These are phyloP conservation scores for Thalpophila matura DNA, from an alignment of 2,888 invertebrate species.

Conservation along the genomic window DNA sequence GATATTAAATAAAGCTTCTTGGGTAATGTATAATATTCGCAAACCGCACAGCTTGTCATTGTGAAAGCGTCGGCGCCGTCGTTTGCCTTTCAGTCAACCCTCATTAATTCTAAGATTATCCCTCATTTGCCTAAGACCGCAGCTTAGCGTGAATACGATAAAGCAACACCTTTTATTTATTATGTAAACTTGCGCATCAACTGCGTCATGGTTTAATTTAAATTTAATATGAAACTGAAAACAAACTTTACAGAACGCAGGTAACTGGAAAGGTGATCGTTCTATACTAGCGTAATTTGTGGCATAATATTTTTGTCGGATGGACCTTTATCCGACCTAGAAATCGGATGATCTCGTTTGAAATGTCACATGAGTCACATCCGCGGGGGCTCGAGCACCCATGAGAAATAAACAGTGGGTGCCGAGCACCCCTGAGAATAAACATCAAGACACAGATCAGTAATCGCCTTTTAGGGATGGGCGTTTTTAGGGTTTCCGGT, in stretches of 20 bases:
- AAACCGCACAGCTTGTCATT: slow-evolving; percentile 39
- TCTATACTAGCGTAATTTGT: too few relatives aligned
- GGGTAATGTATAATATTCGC: slow-evolving; percentile 42
- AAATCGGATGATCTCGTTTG: too few relatives aligned
- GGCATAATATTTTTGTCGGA: too few relatives aligned
- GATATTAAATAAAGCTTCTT: slow-evolving; percentile 21
- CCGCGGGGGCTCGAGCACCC: too few relatives aligned
- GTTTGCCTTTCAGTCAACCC: slow-evolving; percentile 52
- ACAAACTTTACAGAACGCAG: neutral
- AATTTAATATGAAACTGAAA: neutral
- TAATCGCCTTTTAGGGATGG: too few relatives aligned
- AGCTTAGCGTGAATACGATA: slow-evolving; percentile 50
- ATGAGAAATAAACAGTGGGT: too few relatives aligned
- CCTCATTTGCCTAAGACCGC: slow-evolving; percentile 67
- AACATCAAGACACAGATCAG: too few relatives aligned
- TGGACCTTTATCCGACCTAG: too few relatives aligned
- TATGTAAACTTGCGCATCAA: slow-evolving; percentile 35
- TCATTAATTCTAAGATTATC: slow-evolving; percentile 70
- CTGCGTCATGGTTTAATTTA: slow-evolving; percentile 15
- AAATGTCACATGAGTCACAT: too few relatives aligned
- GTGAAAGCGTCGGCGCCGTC: slow-evolving; percentile 26
- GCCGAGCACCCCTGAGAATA: too few relatives aligned
- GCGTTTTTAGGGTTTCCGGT: too few relatives aligned
- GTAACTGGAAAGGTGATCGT: too few relatives aligned
- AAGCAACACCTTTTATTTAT: slow-evolving; percentile 53